These are phyloP conservation scores for Oophaga sylvatica DNA, from an alignment of 2,797 vertebrate species.

Conservation along the genomic window DNA sequence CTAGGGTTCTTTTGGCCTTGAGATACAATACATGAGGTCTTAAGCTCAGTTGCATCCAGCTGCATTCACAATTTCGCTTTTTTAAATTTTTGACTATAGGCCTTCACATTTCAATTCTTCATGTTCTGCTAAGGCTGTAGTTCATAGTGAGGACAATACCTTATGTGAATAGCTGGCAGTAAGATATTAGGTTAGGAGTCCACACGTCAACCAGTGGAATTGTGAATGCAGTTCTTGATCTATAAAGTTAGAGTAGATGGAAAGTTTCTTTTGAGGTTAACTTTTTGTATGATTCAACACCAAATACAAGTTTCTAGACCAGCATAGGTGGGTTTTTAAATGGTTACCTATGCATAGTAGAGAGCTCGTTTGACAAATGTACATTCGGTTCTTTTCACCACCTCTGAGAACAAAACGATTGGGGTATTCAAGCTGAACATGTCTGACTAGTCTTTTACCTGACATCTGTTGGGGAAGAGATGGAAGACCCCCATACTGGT, in stretches of 20 bases:
- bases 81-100: neutral
- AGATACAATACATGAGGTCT: neutral
- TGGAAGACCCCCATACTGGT: too few species aligned
- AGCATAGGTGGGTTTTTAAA: neutral
- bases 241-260: neutral
- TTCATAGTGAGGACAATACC: too few species aligned
- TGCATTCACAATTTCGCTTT: neutral
- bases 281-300: neutral
- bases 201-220: neutral
- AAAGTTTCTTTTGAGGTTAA: neutral
- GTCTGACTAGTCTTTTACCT: too few species aligned
- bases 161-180: too few species aligned
- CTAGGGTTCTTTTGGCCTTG: neutral
- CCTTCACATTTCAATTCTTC: too few species aligned
- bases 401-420: too few species aligned
- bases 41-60: neutral
- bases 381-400: too few species aligned
- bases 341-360: neutral
- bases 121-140: too few species aligned
- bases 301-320: neutral
- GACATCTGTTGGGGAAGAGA: too few species aligned
- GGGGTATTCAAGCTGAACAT: too few species aligned
- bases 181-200: neutral
- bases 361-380: too few species aligned
- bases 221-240: neutral